Evolutionary conservation across 2,888 invertebrate species (phyloP).

Genomic region (Yponomeuta cagnagella): DNA sequence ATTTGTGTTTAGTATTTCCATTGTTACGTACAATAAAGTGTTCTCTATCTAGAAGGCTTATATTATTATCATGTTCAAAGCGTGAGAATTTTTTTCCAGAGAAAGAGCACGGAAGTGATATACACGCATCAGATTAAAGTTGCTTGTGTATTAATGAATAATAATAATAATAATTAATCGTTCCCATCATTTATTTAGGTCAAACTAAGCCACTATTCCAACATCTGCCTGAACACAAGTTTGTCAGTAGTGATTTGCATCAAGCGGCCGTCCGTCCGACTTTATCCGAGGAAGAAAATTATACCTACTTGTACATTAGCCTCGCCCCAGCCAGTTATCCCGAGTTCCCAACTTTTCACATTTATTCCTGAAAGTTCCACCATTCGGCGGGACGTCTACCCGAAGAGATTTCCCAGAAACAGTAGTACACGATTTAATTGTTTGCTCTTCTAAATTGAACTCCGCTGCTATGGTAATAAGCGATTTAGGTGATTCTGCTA

Average conservation of each 20-base stretch:
- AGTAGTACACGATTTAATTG: constrained; percentile 31
- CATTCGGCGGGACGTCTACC: constrained; percentile 27
- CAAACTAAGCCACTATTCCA: neutral
- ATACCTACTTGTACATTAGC: constrained; percentile 8
- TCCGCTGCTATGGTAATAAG: constrained; percentile 28
- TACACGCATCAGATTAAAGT: no score
- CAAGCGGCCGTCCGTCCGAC: neutral
- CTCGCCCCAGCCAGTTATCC: neutral
- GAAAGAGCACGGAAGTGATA: no score
- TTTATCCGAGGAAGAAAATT: constrained; percentile 3
- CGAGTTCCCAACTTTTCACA: constrained; percentile 48
- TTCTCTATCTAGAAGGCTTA: no score
- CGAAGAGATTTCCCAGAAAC: constrained; percentile 21
- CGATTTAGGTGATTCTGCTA: neutral
- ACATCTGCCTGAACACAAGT: neutral
- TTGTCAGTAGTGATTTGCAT: constrained; percentile 4
- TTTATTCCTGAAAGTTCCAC: constrained; percentile 51
- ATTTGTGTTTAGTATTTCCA: no score
- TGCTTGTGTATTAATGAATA: no score
- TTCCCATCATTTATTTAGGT: neutral
- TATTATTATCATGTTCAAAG: no score
- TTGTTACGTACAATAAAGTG: no score
- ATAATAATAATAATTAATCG: no score
- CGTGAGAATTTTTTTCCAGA: no score
- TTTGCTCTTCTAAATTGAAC: constrained; percentile 29